A percentile compares a stretch with the other conserved stretches of the same genome.
These are phyloP conservation scores for Bembecia ichneumoniformis DNA, from an alignment of 2,888 invertebrate species.

Conservation along the genomic window DNA sequence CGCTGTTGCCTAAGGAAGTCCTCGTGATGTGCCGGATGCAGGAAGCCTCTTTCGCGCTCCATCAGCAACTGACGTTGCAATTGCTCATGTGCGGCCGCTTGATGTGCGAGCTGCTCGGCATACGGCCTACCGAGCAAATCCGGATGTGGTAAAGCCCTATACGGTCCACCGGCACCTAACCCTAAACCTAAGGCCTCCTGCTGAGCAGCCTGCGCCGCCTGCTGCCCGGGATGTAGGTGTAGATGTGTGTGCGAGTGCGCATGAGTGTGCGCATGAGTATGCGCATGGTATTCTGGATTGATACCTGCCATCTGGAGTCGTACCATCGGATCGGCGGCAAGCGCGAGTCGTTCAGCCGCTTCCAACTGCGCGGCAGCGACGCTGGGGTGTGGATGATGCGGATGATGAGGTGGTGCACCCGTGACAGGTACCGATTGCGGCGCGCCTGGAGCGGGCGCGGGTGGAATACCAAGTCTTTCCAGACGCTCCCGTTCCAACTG, in stretches of 20 bases:
- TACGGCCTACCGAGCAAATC: constrained; percentile 86
- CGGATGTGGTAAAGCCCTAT: constrained; percentile 80
- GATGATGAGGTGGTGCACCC: constrained; percentile 70
- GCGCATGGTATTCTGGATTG: constrained; percentile 90
- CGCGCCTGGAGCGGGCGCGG: constrained; percentile 67
- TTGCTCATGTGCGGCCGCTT: constrained; percentile 87
- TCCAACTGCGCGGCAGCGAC: constrained; percentile 76
- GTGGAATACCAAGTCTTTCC: constrained; percentile 84
- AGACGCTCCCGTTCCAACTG: constrained; percentile 91
- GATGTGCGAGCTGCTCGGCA: constrained; percentile 85
- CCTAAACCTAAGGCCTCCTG: constrained; percentile 74
- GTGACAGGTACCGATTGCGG: constrained; percentile 62
- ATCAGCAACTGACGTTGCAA: constrained; percentile 86
- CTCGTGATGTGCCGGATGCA: constrained; percentile 67
- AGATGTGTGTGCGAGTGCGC: constrained; percentile 92
- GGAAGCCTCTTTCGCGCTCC: constrained; percentile 82
- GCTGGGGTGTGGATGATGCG: constrained; percentile 69
- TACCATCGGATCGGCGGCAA: constrained; percentile 93
- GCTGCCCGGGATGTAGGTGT: constrained; percentile 83
- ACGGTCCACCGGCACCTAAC: constrained; percentile 62
- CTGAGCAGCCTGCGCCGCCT: constrained; percentile 75
- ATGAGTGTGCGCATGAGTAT: constrained; percentile 93
- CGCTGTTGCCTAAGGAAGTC: constrained; percentile 82
- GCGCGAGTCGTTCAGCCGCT: constrained; percentile 83
- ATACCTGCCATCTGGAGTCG: constrained; percentile 94